phyloP scores from a whole-genome alignment of 2,888 invertebrate genomes.

The Pecten maximus region DNA sequence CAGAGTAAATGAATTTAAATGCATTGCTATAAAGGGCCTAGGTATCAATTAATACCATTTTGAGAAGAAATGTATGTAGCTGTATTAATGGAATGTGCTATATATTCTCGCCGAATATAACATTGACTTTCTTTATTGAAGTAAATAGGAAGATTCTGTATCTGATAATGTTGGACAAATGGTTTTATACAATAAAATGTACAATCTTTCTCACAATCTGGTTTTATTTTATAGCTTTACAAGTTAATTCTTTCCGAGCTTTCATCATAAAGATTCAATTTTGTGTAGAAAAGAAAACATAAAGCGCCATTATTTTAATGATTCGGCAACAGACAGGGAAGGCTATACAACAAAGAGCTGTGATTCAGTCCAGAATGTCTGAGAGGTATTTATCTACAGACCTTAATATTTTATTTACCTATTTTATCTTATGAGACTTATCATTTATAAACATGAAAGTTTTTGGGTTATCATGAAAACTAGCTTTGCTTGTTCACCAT shows the following conservation, averaged over 20 bases:
- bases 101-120: not conserved
- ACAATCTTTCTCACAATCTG: constrained; percentile 6
- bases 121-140: not conserved
- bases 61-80: not conserved
- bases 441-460: not conserved
- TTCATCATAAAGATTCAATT: constrained; percentile 19
- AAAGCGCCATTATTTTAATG: not conserved
- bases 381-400: no score
- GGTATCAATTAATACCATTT: not conserved
- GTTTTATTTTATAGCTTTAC: not conserved
- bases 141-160: not conserved
- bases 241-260: not conserved
- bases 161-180: not conserved
- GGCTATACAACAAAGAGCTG: not conserved
- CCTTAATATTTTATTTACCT: not conserved
- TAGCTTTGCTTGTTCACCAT: not conserved
- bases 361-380: not conserved
- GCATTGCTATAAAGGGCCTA: not conserved
- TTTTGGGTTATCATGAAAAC: not conserved
- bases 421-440: not conserved
- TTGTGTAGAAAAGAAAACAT: constrained; percentile 1
- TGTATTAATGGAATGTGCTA: not conserved
- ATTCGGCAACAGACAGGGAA: not conserved
- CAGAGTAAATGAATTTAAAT: not conserved
- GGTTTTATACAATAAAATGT: constrained; percentile 9